These are phyloP conservation scores for Hypomesus transpacificus DNA, from an alignment of 2,113 vertebrate genomes.

Conservation along the genomic window DNA sequence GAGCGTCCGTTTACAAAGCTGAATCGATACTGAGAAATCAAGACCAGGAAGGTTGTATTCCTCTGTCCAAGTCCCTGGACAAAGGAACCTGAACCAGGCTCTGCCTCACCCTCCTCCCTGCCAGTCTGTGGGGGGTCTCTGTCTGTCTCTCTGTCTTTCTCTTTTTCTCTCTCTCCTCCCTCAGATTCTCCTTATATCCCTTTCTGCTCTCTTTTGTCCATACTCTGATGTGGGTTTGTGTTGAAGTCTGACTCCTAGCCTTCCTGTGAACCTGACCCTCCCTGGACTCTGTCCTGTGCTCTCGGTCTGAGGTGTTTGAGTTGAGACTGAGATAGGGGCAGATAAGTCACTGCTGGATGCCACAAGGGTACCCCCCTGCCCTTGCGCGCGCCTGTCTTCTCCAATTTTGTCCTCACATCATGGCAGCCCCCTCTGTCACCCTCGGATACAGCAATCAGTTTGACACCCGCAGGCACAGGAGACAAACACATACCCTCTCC, in stretches of 20 bases:
- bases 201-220: too few species aligned
- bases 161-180: too few species aligned
- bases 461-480: conserved; percentile 12
- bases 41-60: neutral
- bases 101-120: too few species aligned
- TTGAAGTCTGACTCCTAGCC: conserved; percentile 16
- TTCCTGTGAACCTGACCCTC: conserved; percentile 61
- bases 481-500: neutral
- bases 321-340: neutral
- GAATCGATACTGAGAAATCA: conserved; percentile 36
- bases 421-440: conserved; percentile 12
- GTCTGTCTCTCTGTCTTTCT: too few species aligned
- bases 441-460: conserved; percentile 20
- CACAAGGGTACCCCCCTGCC: neutral
- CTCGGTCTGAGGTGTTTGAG: neutral
- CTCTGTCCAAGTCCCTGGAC: conserved; percentile 17
- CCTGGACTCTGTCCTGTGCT: neutral
- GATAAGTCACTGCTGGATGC: neutral
- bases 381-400: neutral
- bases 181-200: too few species aligned
- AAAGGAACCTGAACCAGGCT: too few species aligned
- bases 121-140: too few species aligned
- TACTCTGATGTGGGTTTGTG: too few species aligned
- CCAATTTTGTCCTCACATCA: neutral
- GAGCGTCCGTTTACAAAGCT: neutral